Conservation (phyloP, 2,797 vertebrate species). For the Melanotaenia nigrans region DNA sequence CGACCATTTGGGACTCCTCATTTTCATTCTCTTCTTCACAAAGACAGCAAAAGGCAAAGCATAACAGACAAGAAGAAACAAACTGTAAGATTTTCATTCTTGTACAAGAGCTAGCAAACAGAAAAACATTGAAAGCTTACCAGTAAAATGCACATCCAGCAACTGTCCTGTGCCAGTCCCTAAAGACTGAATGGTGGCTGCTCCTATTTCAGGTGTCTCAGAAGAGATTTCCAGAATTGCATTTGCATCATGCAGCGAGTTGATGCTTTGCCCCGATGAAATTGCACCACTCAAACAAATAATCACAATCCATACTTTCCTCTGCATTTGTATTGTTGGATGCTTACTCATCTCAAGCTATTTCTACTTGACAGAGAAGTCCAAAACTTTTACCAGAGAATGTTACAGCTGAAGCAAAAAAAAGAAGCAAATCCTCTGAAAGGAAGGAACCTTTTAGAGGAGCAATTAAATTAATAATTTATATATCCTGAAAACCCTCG, state of each 20-base stretch:
- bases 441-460: conserved; percentile 12
- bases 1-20: conserved; percentile 10
- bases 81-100: neutral
- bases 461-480: conserved; percentile 7
- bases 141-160: conserved; percentile 17
- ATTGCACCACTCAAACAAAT: conserved; percentile 59
- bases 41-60: neutral
- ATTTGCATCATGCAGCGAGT: conserved; percentile 31
- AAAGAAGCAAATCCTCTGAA: conserved; percentile 34
- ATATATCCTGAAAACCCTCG: conserved; percentile 15
- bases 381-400: conserved; percentile 6
- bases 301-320: conserved; percentile 55
- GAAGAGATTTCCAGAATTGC: conserved; percentile 12
- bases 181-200: neutral
- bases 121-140: conserved; percentile 47
- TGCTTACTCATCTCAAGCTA: conserved; percentile 1
- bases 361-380: conserved; percentile 2
- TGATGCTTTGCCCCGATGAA: conserved; percentile 34
- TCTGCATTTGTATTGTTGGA: conserved; percentile 42
- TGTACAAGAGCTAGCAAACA: neutral
- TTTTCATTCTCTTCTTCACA: conserved; percentile 31
- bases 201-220: conserved; percentile 27
- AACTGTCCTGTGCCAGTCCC: neutral
- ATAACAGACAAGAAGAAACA: neutral
- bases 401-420: neutral